Conservation (phyloP, 2,888 invertebrate genomes). For the Siphonodentalium dalli region DNA sequence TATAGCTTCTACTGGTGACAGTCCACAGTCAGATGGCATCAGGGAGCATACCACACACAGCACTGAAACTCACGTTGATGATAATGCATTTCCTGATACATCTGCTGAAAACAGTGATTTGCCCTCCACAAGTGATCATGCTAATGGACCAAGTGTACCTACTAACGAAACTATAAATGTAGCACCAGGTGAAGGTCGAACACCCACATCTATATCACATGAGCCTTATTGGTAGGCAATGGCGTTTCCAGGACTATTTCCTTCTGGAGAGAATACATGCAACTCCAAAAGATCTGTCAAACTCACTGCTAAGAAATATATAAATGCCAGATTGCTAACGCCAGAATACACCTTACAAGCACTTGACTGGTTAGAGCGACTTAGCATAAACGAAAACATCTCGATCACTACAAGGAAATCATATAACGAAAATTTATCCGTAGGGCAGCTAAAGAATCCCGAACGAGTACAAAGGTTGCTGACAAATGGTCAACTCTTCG, state of each 20-base stretch:
- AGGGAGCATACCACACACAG: neutral
- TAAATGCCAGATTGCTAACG: conserved; percentile 4
- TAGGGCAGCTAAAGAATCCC: conserved; percentile 17
- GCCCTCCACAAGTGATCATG: too few species aligned
- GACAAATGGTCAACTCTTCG: conserved; percentile 20
- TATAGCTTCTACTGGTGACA: conserved; percentile 1
- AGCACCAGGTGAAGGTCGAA: conserved; percentile 9
- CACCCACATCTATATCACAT: neutral
- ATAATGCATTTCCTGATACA: conserved; percentile 5
- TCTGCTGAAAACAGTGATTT: too few species aligned
- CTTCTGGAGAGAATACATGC: conserved; percentile 2
- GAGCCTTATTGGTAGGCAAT: conserved; percentile 1
- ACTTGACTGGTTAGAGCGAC: neutral
- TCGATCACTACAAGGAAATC: conserved; percentile 3
- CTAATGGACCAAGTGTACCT: conserved; percentile 2
- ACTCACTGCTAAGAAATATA: conserved; percentile 1
- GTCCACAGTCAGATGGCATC: neutral
- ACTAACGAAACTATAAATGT: neutral
- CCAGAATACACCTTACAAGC: conserved; percentile 6
- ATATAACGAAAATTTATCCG: conserved; percentile 10
- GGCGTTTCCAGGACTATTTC: conserved; percentile 10
- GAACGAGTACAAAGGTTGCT: conserved; percentile 6
- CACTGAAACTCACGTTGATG: neutral
- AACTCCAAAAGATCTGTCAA: neutral
- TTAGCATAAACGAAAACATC: neutral